These are phyloP conservation scores for Dicycla oo DNA, from an alignment of 2,888 invertebrate genomes.

Conservation along the genomic window DNA sequence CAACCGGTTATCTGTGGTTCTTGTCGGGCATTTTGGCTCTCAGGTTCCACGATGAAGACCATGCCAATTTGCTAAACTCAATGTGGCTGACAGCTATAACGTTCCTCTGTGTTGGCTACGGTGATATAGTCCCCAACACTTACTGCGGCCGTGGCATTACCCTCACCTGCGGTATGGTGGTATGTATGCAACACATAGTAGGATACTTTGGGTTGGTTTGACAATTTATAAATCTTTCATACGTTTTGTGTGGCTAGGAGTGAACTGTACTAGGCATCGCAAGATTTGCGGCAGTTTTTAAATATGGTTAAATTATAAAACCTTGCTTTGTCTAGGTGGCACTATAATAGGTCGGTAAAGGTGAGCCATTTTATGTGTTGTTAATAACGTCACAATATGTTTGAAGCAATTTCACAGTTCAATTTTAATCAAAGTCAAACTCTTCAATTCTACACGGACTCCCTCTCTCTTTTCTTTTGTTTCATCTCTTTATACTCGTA, in stretches of 20 bases:
- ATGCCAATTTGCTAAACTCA: conserved; percentile 99
- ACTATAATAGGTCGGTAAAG: conserved; percentile 83
- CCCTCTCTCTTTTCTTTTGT: conserved; percentile 71
- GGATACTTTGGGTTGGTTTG: conserved; percentile 81
- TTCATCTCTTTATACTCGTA: conserved; percentile 76
- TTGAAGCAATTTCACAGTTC: conserved; percentile 78
- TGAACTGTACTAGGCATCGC: conserved; percentile 75
- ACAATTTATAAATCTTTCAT: conserved; percentile 67
- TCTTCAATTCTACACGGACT: conserved; percentile 78
- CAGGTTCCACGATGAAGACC: conserved; percentile 99
- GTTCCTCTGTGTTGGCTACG: conserved; percentile 99
- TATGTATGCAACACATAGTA: conserved; percentile 92
- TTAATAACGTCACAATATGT: conserved; percentile 72
- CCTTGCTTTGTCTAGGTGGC: conserved; percentile 82
- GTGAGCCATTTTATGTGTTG: conserved; percentile 90
- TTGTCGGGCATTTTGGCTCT: conserved; percentile 90
- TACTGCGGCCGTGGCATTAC: conserved; percentile 99
- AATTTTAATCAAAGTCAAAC: conserved; percentile 88
- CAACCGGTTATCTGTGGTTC: conserved; percentile 88
- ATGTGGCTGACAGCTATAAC: conserved; percentile 99
- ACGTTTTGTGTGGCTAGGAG: conserved; percentile 68
- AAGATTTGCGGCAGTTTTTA: conserved; percentile 68
- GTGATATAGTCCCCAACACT: conserved; percentile 99
- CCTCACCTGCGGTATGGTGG: conserved; percentile 99
- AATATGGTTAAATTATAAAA: conserved; percentile 29